A percentile compares a stretch with the other conserved stretches of the same genome.
Conservation (phyloP, 2,113 vertebrate species). For the Oncorhynchus nerka region DNA sequence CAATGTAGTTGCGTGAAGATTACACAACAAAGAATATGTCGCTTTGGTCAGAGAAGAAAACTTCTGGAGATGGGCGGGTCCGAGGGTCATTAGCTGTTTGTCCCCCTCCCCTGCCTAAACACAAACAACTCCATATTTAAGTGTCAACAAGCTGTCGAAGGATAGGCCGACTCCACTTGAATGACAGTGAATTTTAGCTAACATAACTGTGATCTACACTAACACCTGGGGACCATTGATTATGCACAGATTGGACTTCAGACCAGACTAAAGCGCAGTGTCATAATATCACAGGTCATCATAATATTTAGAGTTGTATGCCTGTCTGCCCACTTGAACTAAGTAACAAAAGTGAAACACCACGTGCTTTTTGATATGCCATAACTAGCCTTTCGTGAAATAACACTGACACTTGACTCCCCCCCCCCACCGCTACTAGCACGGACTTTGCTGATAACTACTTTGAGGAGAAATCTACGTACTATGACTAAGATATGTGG, state of each 20-base stretch:
- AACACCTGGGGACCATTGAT: not conserved
- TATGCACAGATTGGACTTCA: constrained; percentile 1
- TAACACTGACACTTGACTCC: too few species aligned
- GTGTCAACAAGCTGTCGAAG: not conserved
- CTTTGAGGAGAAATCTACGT: too few species aligned
- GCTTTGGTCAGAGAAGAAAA: not conserved
- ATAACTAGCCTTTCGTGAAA: too few species aligned
- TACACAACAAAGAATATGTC: not conserved
- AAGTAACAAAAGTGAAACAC: too few species aligned
- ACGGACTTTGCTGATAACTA: too few species aligned
- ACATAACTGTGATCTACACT: not conserved
- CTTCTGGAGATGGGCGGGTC: not conserved
- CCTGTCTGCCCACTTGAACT: too few species aligned
- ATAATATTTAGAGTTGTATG: not conserved
- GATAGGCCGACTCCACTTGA: not conserved
- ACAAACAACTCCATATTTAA: not conserved
- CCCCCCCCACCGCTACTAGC: too few species aligned
- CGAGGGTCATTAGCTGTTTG: too few species aligned
- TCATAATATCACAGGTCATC: not conserved
- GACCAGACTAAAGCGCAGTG: not conserved
- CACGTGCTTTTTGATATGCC: too few species aligned
- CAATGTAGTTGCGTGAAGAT: too few species aligned
- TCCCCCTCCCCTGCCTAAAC: not conserved
- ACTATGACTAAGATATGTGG: too few species aligned
- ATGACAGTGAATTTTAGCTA: not conserved